Conservation (phyloP, 1,140 invertebrate genomes). For the Nasonia giraulti region DNA sequence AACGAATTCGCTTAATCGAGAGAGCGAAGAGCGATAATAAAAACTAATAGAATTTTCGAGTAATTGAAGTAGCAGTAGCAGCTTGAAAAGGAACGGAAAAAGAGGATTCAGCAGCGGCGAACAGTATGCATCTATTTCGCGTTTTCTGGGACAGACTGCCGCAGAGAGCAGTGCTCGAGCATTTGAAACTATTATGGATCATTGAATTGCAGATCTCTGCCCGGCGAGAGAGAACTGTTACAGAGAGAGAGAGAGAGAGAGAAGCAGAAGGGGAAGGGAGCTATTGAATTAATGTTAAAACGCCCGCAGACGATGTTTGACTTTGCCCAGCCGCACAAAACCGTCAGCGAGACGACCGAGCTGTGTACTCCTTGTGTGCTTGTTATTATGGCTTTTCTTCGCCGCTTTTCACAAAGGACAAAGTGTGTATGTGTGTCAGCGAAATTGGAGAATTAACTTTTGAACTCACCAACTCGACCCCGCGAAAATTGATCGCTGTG, state of each 20-base stretch:
- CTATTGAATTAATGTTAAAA: conserved; percentile 60
- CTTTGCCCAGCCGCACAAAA: neutral
- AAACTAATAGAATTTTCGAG: neutral
- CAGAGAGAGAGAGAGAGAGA: neutral
- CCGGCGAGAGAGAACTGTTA: conserved; percentile 45
- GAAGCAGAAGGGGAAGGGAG: neutral
- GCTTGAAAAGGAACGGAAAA: no score
- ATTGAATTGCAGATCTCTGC: conserved; percentile 64
- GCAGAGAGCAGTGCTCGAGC: conserved; percentile 38
- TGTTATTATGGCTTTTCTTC: conserved; percentile 37
- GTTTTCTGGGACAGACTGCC: neutral
- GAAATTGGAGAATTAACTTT: neutral
- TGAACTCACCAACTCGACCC: neutral
- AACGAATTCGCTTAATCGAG: neutral
- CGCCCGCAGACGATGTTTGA: conserved; percentile 45
- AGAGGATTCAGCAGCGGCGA: neutral
- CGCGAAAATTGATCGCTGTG: neutral
- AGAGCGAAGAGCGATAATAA: neutral
- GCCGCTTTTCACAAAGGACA: neutral
- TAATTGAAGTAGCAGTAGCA: no score
- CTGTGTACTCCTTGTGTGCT: no score
- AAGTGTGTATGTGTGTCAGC: neutral
- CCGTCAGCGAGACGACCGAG: neutral
- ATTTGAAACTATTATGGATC: conserved; percentile 63
- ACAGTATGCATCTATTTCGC: neutral